Evolutionary conservation across 2,888 invertebrate species (phyloP), one percentile per base, ranked within the genome.

Genomic region (Orchesellides sinensis): DNA sequence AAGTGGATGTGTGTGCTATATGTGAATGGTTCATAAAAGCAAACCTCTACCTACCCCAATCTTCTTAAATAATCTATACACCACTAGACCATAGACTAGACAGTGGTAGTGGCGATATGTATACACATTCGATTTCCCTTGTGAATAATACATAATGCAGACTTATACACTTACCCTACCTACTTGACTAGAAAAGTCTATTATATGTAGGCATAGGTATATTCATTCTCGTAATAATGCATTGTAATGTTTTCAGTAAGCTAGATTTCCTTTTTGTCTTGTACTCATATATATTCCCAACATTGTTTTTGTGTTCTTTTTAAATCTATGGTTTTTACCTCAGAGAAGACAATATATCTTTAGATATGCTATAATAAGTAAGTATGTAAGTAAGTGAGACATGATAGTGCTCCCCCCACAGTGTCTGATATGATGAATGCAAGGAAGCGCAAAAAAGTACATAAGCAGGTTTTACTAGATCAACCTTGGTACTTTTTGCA

Each of bases 31-130:
- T 25, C 27, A 40, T 63, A 40, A 63, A 40, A 3, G 12, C 12
- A 68, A 66, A 78, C 77, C 77, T 61, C 69, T 69, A 78, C 77
- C 77, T 78, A 78, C 77, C 77, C 61, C 77, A 78, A 78, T 69
- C 68, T 69, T 69, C 40, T 69, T 78, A 69, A 78, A 69, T 68
- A 69, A 69, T 61, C 75, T 59, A 69, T 68, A 23, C 47, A 32
- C 32, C 14, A 40, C 40, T n/a, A 40, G 40, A 40, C 40, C n/a
- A 8, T 14, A 40, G 40, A 40, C 35, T 12, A 35, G 40, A 35
- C 19, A 27, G 27, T 25, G 12, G 12, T n/a, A n/a, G n/a, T 27
- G 59, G 12, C 5, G 21, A n/a, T 52, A 4, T 59, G 25, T 10
- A 61, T 19, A 63, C 40, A 61, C 29, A 17, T 49, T 35, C 52